Conservation (phyloP, 2,113 vertebrate genomes). For the Stigmatopora argus region DNA sequence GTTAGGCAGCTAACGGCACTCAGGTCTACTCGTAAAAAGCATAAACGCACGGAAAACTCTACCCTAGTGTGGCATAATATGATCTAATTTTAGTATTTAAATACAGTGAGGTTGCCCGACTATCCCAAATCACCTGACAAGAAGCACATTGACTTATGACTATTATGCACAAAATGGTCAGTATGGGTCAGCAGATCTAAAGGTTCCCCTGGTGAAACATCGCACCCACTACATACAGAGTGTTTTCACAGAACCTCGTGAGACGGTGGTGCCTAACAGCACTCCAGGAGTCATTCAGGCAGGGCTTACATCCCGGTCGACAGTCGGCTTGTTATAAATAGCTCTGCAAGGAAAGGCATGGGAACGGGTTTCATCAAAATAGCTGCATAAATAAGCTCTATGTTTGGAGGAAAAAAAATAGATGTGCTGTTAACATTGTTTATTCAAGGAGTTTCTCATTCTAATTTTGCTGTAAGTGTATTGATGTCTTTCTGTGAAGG, state of each 20-base stretch:
- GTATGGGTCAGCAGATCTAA: constrained; percentile 29
- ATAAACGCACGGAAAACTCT: not conserved
- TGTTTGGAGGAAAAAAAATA: constrained; percentile 10
- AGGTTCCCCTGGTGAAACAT: constrained; percentile 25
- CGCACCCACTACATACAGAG: constrained; percentile 29
- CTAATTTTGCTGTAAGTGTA: constrained; percentile 15
- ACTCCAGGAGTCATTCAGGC: constrained; percentile 51
- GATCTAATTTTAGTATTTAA: constrained; percentile 20
- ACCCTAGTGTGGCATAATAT: constrained; percentile 1
- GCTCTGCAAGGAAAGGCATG: constrained; percentile 41
- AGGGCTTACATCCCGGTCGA: constrained; percentile 54
- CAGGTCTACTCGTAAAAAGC: not conserved
- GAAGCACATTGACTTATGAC: constrained; percentile 7
- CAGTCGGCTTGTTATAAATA: constrained; percentile 55
- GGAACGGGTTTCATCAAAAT: constrained; percentile 51
- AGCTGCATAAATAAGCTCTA: constrained; percentile 28
- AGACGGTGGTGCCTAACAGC: constrained; percentile 36
- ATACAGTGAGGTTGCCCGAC: not conserved
- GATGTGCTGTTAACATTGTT: constrained; percentile 9
- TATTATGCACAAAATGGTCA: not conserved
- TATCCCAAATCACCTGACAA: not conserved
- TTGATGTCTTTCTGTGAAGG: constrained; percentile 14
- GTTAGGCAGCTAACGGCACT: constrained; percentile 2
- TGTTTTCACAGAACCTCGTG: constrained; percentile 29
- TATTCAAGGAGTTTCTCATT: constrained; percentile 10